Percentiles rank a stretch among this genome's conserved stretches.
Evolutionary conservation across 2,113 vertebrate genomes (phyloP).

Genomic region (Archocentrus centrarchus): DNA sequence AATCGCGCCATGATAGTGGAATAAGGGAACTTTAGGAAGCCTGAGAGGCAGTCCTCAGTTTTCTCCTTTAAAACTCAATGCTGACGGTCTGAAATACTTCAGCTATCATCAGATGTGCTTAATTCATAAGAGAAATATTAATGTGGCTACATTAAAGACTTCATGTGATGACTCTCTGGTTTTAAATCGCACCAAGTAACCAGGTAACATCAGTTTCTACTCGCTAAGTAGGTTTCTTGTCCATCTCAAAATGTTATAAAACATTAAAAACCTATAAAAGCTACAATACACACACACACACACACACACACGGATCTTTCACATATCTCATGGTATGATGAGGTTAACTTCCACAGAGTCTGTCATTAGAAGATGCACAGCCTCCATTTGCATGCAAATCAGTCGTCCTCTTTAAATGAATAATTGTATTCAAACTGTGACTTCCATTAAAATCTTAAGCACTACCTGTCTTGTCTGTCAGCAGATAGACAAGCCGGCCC

Average conservation of each 20-base stretch:
- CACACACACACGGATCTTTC: not conserved
- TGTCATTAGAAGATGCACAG: not conserved
- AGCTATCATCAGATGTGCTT: not conserved
- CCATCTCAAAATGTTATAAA: not conserved
- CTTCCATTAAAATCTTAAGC: not conserved
- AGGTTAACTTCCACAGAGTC: fast-evolving
- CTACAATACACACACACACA: not conserved
- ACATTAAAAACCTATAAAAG: fast-evolving
- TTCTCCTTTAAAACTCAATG: fast-evolving
- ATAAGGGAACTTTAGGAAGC: not conserved
- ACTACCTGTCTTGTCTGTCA: conserved; percentile 97
- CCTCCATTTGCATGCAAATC: not conserved
- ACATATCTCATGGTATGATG: not conserved
- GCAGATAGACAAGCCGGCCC: conserved; percentile 93
- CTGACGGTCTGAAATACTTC: not conserved
- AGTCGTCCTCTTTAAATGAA: not conserved
- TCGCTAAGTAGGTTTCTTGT: fast-evolving
- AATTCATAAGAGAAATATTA: not conserved
- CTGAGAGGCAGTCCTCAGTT: not conserved
- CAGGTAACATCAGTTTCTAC: not conserved
- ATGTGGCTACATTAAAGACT: not conserved
- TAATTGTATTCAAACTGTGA: fast-evolving
- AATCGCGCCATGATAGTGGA: conserved; percentile 6
- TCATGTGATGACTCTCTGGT: not conserved
- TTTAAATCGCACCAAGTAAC: fast-evolving